These are phyloP conservation scores for Sebastes schlegelii DNA, from an alignment of 2,113 vertebrate genomes.

Conservation along the genomic window DNA sequence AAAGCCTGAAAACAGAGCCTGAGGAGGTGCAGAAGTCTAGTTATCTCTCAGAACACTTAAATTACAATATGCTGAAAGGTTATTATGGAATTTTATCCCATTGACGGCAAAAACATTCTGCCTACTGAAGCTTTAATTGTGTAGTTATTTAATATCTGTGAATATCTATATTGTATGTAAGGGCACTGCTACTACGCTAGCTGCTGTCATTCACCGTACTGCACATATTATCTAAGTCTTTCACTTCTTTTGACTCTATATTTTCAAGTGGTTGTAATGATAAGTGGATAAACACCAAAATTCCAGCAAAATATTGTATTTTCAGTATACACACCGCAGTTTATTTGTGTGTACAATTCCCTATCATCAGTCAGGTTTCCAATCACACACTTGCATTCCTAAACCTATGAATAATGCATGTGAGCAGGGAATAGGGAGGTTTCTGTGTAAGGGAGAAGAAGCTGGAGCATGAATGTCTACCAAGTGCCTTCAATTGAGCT, in stretches of 20 bases:
- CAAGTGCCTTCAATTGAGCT: slow-evolving; percentile 72
- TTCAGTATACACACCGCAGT: slow-evolving; percentile 18
- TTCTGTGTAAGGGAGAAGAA: slow-evolving; percentile 54
- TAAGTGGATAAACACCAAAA: background rate
- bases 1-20: too few relatives aligned
- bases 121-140: background rate
- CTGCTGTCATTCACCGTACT: background rate
- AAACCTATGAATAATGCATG: slow-evolving; percentile 75
- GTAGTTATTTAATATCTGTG: background rate
- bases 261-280: slow-evolving; percentile 16
- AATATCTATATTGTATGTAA: background rate
- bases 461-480: slow-evolving; percentile 56
- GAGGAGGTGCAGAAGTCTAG: too few relatives aligned
- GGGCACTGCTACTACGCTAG: background rate
- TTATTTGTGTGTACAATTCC: slow-evolving; percentile 34
- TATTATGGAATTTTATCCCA: too few relatives aligned
- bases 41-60: too few relatives aligned
- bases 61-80: too few relatives aligned
- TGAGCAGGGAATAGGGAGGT: slow-evolving; percentile 54
- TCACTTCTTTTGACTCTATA: background rate
- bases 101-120: too few relatives aligned
- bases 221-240: slow-evolving; percentile 2
- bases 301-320: background rate
- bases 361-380: slow-evolving; percentile 40
- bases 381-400: slow-evolving; percentile 49